Base-by-base conservation (phyloP, 1,140 invertebrate genomes). In the Pantala flavescens region DNA sequence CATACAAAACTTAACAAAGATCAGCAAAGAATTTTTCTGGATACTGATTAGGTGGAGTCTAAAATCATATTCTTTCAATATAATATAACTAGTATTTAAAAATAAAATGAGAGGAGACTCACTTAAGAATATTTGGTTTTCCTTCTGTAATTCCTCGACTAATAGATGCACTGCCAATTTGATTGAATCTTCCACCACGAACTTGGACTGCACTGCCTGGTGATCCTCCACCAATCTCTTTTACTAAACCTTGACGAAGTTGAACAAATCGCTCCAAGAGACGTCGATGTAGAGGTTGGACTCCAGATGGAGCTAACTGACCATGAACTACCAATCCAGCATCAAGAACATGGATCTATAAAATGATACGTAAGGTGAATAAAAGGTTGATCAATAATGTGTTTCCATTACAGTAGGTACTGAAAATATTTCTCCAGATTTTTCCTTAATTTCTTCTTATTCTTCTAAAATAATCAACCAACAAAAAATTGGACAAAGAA, bases 241-340 rank as follows among this genome's bases (percentile, higher is more conserved):
- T 63, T 12, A 63, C 49, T 63, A 93, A 81, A 75, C 88, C 88
- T 78, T 91, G 88, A 77, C 90, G 89, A 55, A 96, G 84, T 77
- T 94, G 90, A 0, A 86, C 88, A 78, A 96, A 95, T 71, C 92
- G 86, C 80, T 96, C 94, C n/a, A 93, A 85, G 9, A 98, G 83
- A 74, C 92, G 87, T 78, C 92, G 90, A 78, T 98, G 95, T 28
- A 98, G 80, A 0, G 95, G 95, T 76, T 93, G 91, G 0, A 97
- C 90, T 16, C 90, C 92, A 0, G 88, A 79, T 0, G 94, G 92
- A 1, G 93, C 94, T 49, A 97, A 84, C 77, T 91, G 87, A 0
- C 91, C 93, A 81, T 98, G 94, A 14, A 97, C 81, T 16, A 88
- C 83, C 0, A 97, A 81, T 0, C 91, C 94, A 43, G 88, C 88